These are phyloP conservation scores for Pomacea maculata DNA, from an alignment of 1,140 invertebrate species.

Conservation along the genomic window DNA sequence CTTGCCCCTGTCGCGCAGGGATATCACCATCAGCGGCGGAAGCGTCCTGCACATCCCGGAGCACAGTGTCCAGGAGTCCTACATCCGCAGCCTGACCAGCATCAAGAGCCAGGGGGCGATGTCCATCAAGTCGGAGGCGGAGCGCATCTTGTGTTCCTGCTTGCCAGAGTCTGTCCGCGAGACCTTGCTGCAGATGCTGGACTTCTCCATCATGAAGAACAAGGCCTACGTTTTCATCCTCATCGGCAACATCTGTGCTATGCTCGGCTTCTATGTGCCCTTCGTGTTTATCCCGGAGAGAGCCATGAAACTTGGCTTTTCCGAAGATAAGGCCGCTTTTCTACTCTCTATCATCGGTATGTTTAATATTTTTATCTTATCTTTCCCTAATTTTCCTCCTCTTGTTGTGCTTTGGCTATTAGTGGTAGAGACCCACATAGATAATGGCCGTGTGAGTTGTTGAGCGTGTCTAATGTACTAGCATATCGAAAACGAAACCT, in stretches of 20 bases:
- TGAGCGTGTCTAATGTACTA: no score
- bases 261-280: conserved; percentile 92
- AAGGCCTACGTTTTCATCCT: conserved; percentile 38
- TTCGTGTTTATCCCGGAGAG: conserved; percentile 92
- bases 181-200: conserved; percentile 81
- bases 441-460: no score
- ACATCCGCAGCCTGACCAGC: conserved; percentile 39
- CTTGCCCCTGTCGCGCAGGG: conserved; percentile 90
- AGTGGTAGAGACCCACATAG: no score
- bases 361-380: background rate
- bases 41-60: conserved; percentile 88
- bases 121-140: background rate
- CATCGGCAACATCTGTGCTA: conserved; percentile 93
- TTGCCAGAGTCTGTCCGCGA: conserved; percentile 74
- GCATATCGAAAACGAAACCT: no score
- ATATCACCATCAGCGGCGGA: conserved; percentile 94
- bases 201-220: conserved; percentile 80
- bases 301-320: conserved; percentile 67
- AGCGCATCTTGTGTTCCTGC: conserved; percentile 73
- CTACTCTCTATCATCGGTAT: conserved; percentile 44
- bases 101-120: conserved; percentile 3
- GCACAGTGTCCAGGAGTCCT: conserved; percentile 78
- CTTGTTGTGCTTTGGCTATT: no score
- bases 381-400: no score
- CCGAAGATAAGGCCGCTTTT: conserved; percentile 33